Percentiles rank a stretch among this genome's conserved stretches.
These are phyloP conservation scores for Erebia epiphron DNA, from an alignment of 2,888 invertebrate species.

Conservation along the genomic window DNA sequence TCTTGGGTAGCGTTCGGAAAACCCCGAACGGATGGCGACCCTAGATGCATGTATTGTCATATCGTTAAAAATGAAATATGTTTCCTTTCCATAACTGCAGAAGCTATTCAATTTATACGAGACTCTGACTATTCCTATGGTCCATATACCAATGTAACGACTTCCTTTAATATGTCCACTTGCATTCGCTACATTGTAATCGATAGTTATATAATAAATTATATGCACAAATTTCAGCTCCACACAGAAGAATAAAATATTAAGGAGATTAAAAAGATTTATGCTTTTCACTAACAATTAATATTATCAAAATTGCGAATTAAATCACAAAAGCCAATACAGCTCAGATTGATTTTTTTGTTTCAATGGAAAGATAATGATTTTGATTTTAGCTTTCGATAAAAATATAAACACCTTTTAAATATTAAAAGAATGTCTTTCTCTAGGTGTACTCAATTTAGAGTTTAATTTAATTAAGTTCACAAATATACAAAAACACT, in stretches of 20 bases:
- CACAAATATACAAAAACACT: too few species aligned
- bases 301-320: not conserved
- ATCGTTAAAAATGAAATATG: constrained; percentile 68
- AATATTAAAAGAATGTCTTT: too few species aligned
- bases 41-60: constrained; percentile 51
- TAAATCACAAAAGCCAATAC: not conserved
- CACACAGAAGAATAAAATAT: constrained; percentile 7
- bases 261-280: not conserved
- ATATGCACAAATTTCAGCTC: constrained; percentile 12
- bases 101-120: constrained; percentile 67
- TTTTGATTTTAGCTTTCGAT: too few species aligned
- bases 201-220: constrained; percentile 24
- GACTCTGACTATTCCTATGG: constrained; percentile 55
- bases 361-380: too few species aligned
- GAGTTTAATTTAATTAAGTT: too few species aligned
- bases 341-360: too few species aligned
- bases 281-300: not conserved
- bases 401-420: too few species aligned
- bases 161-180: constrained; percentile 59
- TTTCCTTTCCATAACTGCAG: constrained; percentile 61
- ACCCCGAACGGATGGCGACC: not conserved
- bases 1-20: not conserved
- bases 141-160: constrained; percentile 65
- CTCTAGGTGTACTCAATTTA: too few species aligned
- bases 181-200: constrained; percentile 45